These are phyloP conservation scores for Peromyscus nudipes DNA, from an alignment of 2,797 vertebrate species.

Conservation along the genomic window DNA sequence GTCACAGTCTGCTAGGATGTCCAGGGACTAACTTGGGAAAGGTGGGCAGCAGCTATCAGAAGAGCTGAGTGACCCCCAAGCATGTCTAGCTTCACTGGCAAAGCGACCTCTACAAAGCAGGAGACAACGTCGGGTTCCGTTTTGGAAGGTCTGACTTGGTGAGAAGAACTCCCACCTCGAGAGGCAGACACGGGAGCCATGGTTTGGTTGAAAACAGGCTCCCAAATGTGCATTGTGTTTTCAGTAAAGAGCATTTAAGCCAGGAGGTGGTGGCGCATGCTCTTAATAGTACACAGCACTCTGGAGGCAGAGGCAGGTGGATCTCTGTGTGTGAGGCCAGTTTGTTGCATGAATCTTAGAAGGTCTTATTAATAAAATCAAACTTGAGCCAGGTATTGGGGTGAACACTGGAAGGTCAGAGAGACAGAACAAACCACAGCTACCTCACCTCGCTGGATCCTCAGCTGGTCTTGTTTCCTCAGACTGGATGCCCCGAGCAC, in stretches of 20 bases:
- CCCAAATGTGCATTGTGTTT: not conserved
- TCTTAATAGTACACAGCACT: not conserved
- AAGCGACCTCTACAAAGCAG: not conserved
- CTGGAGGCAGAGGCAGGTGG: not conserved
- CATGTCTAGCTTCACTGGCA: not conserved
- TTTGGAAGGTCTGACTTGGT: not conserved
- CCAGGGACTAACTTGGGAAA: not conserved
- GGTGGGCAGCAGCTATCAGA: not conserved
- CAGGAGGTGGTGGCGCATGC: not conserved
- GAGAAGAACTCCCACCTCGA: not conserved
- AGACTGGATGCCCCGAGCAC: too few relatives aligned
- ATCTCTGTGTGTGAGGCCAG: not conserved
- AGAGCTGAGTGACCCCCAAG: not conserved
- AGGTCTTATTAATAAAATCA: too few relatives aligned
- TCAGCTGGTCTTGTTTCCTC: too few relatives aligned
- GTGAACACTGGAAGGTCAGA: too few relatives aligned
- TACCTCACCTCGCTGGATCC: too few relatives aligned
- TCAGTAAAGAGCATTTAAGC: not conserved
- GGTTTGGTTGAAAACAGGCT: not conserved
- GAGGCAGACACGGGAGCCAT: not conserved
- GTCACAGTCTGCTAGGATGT: not conserved
- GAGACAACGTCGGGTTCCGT: not conserved
- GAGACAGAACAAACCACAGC: too few relatives aligned
- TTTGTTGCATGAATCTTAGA: too few relatives aligned
- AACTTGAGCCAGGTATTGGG: too few relatives aligned